Evolutionary conservation across 2,888 invertebrate species (phyloP).

Genomic region (Helobdella robusta): DNA sequence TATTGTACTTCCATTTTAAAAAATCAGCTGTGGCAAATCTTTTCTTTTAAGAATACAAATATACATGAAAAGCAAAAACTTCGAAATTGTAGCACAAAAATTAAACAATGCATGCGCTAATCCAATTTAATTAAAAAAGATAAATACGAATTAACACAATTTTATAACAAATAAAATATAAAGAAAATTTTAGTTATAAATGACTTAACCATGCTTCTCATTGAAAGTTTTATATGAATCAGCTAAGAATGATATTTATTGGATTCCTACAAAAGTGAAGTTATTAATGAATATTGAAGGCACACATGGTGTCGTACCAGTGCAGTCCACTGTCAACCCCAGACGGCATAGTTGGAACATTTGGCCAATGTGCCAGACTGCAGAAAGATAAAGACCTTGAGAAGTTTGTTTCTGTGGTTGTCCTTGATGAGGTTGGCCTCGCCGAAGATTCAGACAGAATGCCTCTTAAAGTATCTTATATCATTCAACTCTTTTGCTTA

Average conservation of each 20-base stretch:
- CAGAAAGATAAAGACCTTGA: slow-evolving; percentile 42
- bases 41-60: no score
- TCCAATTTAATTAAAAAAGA: no score
- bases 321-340: slow-evolving; percentile 45
- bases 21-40: no score
- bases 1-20: no score
- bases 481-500: not conserved
- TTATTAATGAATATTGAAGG: slow-evolving; percentile 36
- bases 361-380: slow-evolving; percentile 42
- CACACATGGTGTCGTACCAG: slow-evolving; percentile 46
- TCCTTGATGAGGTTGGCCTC: slow-evolving; percentile 45
- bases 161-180: no score
- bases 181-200: no score
- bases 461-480: slow-evolving; percentile 43
- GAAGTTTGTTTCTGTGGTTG: slow-evolving; percentile 44
- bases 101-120: not conserved
- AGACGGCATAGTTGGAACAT: slow-evolving; percentile 43
- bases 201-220: no score
- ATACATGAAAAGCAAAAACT: not conserved
- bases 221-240: no score
- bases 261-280: no score
- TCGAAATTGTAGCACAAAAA: not conserved
- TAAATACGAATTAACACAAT: no score
- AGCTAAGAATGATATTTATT: no score
- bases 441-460: slow-evolving; percentile 45